Evolutionary conservation across 2,113 vertebrate genomes (phyloP).

Genomic region (Aramus guarauna): DNA sequence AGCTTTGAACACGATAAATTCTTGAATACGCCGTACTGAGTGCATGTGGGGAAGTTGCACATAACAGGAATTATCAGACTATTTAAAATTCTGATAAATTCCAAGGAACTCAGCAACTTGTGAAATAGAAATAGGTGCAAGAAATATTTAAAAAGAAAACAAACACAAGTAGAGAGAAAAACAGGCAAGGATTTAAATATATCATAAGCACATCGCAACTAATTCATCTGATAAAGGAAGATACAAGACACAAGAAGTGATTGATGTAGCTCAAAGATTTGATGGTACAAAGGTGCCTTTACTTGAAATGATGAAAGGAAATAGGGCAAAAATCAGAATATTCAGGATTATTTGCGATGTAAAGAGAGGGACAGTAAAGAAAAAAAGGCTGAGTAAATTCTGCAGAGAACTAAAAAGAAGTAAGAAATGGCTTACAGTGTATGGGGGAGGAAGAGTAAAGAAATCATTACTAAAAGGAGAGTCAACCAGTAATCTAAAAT

Average conservation of each 20-base stretch:
- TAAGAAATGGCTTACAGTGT: not conserved
- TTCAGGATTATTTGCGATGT: not conserved
- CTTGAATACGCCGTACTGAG: not conserved
- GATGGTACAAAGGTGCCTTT: constrained; percentile 7
- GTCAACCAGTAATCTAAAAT: constrained; percentile 35
- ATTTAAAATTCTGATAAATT: not conserved
- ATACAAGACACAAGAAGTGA: constrained; percentile 15
- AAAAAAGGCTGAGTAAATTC: constrained; percentile 17
- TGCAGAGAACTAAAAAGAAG: not conserved
- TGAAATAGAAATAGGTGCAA: not conserved
- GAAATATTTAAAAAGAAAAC: constrained; percentile 12
- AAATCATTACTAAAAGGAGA: not conserved
- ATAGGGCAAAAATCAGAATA: constrained; percentile 39
- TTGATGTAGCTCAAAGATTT: constrained; percentile 39
- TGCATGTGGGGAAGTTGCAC: not conserved
- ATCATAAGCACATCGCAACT: constrained; percentile 31
- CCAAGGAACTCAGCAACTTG: not conserved
- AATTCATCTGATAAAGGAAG: constrained; percentile 29
- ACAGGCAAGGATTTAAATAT: constrained; percentile 27
- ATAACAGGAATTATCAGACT: not conserved
- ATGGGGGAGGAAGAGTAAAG: not conserved
- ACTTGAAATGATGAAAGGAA: constrained; percentile 38
- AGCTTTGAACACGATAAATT: not conserved
- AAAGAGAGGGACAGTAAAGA: not conserved
- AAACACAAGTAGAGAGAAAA: constrained; percentile 16